These are phyloP conservation scores for Danio rerio DNA, from an alignment of 2,113 vertebrate species.

Conservation along the genomic window DNA sequence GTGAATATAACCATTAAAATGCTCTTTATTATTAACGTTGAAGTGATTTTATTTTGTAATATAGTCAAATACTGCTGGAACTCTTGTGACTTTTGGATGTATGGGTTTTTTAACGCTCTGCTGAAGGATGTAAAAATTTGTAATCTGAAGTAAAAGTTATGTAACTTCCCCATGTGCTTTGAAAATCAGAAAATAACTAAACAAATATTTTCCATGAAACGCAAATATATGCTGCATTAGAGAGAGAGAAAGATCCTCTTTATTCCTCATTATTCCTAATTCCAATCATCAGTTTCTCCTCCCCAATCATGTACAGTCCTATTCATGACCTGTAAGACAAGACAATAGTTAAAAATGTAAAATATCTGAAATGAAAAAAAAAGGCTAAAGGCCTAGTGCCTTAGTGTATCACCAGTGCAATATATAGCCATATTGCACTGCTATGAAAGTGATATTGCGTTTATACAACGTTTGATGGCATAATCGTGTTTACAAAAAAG, in stretches of 20 bases:
- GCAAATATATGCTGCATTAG: background rate
- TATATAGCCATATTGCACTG: too few relatives aligned
- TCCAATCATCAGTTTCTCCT: background rate
- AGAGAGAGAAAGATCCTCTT: background rate
- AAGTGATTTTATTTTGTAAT: background rate
- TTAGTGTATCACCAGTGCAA: too few relatives aligned
- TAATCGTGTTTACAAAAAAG: too few relatives aligned
- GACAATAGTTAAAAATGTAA: too few relatives aligned
- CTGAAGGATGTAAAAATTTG: constrained; percentile 1
- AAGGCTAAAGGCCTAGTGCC: too few relatives aligned
- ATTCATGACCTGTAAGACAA: background rate
- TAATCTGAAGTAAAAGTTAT: constrained; percentile 33
- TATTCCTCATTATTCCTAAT: background rate
- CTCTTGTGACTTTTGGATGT: background rate
- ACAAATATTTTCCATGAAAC: background rate
- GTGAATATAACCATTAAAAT: background rate
- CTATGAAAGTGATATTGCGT: too few relatives aligned
- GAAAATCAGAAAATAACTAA: constrained; percentile 60
- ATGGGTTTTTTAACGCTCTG: background rate
- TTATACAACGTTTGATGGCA: too few relatives aligned
- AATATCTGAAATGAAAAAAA: too few relatives aligned
- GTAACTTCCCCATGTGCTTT: constrained; percentile 61
- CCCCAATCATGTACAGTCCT: background rate
- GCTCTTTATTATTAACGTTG: background rate
- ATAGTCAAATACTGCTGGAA: background rate